Percentiles rank a stretch among this genome's conserved stretches.
Evolutionary conservation across 2,888 invertebrate species (phyloP).

Genomic region (Synanthedon andrenaeformis): DNA sequence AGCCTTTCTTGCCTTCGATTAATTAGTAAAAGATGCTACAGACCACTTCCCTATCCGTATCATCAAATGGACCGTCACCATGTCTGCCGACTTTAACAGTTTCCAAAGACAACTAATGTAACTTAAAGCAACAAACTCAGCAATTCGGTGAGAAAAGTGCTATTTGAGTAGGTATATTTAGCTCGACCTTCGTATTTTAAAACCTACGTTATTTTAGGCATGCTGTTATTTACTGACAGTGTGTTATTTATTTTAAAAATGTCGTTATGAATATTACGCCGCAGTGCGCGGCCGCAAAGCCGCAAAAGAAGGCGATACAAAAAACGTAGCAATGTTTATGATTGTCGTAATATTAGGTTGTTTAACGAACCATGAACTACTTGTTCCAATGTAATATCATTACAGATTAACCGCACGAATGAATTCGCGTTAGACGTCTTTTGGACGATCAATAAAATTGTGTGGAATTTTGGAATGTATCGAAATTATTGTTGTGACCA

Average conservation of each 20-base stretch:
- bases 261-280: not conserved
- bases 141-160: too few species aligned
- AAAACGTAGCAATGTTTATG: not conserved
- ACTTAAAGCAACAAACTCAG: too few species aligned
- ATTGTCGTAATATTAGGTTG: constrained; percentile 4
- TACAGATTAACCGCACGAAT: constrained; percentile 10
- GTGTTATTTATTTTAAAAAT: not conserved
- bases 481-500: not conserved
- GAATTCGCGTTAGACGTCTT: constrained; percentile 5
- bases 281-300: not conserved
- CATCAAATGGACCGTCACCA: too few species aligned
- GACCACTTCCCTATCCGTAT: too few species aligned
- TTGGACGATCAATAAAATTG: not conserved
- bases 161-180: too few species aligned
- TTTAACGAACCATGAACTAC: constrained; percentile 8
- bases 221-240: too few species aligned
- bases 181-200: too few species aligned
- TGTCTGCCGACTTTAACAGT: too few species aligned
- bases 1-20: too few species aligned
- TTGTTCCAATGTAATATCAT: constrained; percentile 6
- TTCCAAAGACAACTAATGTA: too few species aligned
- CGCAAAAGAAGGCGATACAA: not conserved
- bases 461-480: not conserved
- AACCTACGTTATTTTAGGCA: too few species aligned
- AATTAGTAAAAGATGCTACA: too few species aligned